Evolutionary conservation across 2,113 vertebrate species (phyloP), one percentile per base, ranked within the genome.

Genomic region (Lophotis ruficrista): DNA sequence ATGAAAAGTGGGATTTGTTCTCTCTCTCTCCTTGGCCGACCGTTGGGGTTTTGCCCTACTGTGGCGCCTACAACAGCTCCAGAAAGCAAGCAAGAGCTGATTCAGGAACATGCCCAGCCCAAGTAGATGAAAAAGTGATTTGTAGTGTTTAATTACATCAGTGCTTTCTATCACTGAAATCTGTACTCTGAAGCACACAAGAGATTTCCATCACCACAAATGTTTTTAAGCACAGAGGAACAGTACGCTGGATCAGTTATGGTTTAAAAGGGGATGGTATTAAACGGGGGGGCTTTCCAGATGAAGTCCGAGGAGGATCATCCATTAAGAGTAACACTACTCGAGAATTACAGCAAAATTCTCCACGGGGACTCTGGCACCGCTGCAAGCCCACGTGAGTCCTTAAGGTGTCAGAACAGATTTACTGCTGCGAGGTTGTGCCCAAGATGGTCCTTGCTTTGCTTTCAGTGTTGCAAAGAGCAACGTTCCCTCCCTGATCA

Each of bases 231-330:
- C 19, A 14, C 53, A 7, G 53, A 48, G n/a, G 31, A 78, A 53
- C 0, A 2, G 64, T 5, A 33, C 21, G 7, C 48, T 50, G n/a
- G 53, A 31, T 31, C 35, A 14, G 30, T 38, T 68, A 12, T 0
- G 9, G 47, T 56, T 72, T 50, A 56, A 68, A 43, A 65, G 38
- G 25, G 60, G 20, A 48, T 33, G 28, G 14, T 47, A 30, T 22
- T 57, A 38, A 83, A 35, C 37, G 72, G 33, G 23, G 23, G 47
- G 23, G 15, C 35, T 61, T 83, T 83, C 65, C 14, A 56, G 50
- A 27, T 43, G 35, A 28, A 54, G 41, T 13, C n/a, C 1, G 3
- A 38, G 38, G 3, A 78, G 41, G 65, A 50, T 51, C 60, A 41
- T 33, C 72, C 60, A 57, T 83, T 61, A 17, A 38, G 33, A 66